Percentiles rank a stretch among this genome's conserved stretches.
phyloP scores from a whole-genome alignment of 2,113 vertebrate species.

The Clarias gariepinus region DNA sequence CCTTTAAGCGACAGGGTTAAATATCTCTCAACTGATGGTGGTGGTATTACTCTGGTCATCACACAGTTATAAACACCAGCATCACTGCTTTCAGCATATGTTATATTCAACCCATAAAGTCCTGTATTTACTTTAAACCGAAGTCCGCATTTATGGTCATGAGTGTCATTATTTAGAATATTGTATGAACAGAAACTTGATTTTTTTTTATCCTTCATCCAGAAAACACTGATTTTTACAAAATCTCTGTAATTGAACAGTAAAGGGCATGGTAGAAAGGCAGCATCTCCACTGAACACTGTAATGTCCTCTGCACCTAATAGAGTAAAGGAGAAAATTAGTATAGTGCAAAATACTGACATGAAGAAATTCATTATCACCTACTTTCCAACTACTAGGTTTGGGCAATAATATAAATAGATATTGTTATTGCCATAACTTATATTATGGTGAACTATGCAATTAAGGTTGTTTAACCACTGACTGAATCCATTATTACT shows the following conservation, averaged over 20 bases:
- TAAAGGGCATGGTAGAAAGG: constrained; percentile 28
- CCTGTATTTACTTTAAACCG: neutral
- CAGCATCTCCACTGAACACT: constrained; percentile 17
- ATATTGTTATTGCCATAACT: neutral
- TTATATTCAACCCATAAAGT: constrained; percentile 2
- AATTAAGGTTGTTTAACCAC: too few species aligned
- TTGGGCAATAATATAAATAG: neutral
- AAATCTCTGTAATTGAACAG: neutral
- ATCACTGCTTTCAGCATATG: constrained; percentile 21
- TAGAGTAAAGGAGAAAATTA: neutral
- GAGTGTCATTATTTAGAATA: rapidly evolving
- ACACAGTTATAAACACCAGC: constrained; percentile 52
- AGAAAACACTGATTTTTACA: neutral
- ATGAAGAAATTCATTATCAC: neutral
- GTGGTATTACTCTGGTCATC: constrained; percentile 19
- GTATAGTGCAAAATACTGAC: neutral
- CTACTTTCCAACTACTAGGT: neutral
- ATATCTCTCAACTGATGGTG: neutral
- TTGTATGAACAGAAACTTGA: constrained; percentile 11
- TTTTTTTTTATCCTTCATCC: neutral
- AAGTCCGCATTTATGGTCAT: rapidly evolving
- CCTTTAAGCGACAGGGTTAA: constrained; percentile 24
- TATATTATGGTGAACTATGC: neutral
- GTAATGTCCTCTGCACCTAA: constrained; percentile 12
- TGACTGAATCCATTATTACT: too few species aligned